Evolutionary conservation across 2,888 invertebrate species (phyloP).

Genomic region (Balanococcus diminutus): DNA sequence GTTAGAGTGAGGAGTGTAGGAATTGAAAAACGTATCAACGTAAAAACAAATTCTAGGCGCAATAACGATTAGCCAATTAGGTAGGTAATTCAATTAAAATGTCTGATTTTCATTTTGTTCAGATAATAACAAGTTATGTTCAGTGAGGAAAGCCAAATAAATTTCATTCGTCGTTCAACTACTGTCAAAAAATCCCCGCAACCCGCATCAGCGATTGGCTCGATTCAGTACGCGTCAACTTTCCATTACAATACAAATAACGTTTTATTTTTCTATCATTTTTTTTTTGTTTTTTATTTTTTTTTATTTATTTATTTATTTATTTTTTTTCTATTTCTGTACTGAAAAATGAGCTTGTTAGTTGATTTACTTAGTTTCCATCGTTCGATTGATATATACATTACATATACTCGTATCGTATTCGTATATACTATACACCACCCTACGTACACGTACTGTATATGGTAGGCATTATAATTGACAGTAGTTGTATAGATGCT

Average conservation of each 20-base stretch:
- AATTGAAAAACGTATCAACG: no score
- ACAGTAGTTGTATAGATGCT: not conserved
- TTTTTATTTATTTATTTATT: not conserved
- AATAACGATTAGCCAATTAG: not conserved
- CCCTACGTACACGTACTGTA: not conserved
- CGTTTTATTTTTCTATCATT: no score
- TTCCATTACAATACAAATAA: not conserved
- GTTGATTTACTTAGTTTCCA: constrained; percentile 11
- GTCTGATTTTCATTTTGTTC: constrained; percentile 22
- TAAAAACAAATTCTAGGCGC: not conserved
- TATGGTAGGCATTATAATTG: not conserved
- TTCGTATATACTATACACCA: not conserved
- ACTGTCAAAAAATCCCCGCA: not conserved
- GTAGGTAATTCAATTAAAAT: not conserved
- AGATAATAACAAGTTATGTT: constrained; percentile 20
- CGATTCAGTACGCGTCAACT: not conserved
- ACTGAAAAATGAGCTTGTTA: not conserved
- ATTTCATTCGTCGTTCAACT: not conserved
- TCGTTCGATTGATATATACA: not conserved
- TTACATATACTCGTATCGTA: not conserved
- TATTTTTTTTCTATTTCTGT: not conserved
- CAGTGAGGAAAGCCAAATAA: constrained; percentile 3
- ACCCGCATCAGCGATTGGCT: not conserved
- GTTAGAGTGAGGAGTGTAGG: no score
- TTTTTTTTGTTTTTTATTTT: not conserved